phyloP scores from a whole-genome alignment of 2,113 vertebrate genomes.

The Pionites leucogaster region DNA sequence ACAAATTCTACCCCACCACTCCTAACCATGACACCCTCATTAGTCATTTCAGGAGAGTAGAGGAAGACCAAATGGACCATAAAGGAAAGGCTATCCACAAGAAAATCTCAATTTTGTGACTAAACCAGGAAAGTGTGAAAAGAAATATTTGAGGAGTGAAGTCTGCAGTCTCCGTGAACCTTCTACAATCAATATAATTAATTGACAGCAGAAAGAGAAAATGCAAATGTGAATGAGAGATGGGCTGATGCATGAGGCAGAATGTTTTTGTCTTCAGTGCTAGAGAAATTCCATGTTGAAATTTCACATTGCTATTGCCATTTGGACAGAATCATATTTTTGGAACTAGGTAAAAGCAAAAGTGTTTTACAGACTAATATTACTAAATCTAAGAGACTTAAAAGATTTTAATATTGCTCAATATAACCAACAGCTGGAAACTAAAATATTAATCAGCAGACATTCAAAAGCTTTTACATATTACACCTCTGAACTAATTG shows the following conservation, averaged over 20 bases:
- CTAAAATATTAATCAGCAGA: slow-evolving; percentile 32
- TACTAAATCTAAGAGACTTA: slow-evolving; percentile 30
- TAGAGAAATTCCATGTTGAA: slow-evolving; percentile 15
- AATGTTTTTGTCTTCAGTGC: not conserved
- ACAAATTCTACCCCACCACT: not conserved
- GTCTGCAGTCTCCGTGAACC: not conserved
- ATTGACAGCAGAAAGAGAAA: slow-evolving; percentile 20
- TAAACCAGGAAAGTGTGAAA: not conserved
- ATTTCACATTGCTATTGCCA: not conserved
- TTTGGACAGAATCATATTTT: slow-evolving; percentile 27
- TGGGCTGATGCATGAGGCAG: not conserved
- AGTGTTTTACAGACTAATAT: slow-evolving; percentile 47
- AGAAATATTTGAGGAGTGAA: not conserved
- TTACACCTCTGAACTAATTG: not conserved
- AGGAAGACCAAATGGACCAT: not conserved
- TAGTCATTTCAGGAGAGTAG: not conserved
- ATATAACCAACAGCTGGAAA: slow-evolving; percentile 48
- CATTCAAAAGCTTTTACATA: not conserved
- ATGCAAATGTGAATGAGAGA: not conserved
- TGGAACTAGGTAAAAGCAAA: slow-evolving; percentile 34
- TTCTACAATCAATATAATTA: not conserved
- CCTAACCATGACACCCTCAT: not conserved
- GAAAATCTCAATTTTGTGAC: not conserved
- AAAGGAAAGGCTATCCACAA: not conserved
- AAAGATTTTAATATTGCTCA: slow-evolving; percentile 40